Conservation (phyloP, 1,140 invertebrate species). For the Drosophila punjabiensis region DNA sequence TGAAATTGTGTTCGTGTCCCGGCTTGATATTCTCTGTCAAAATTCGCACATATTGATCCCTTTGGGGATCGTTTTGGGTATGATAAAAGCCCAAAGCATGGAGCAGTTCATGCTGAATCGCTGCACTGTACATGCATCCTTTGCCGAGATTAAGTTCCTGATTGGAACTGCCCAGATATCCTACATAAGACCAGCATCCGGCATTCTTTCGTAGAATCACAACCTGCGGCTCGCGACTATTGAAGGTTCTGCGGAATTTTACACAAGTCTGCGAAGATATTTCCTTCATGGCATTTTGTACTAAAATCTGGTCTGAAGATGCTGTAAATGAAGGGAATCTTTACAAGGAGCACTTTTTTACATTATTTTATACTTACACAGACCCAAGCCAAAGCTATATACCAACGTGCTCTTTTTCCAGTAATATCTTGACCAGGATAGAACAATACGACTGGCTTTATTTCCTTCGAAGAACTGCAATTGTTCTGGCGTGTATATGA, state of each 20-base stretch:
- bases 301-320: neutral
- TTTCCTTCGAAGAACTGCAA: constrained; percentile 9
- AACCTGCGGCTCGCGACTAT: constrained; percentile 32
- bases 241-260: constrained; percentile 29
- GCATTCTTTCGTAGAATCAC: constrained; percentile 71
- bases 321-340: neutral
- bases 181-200: constrained; percentile 86
- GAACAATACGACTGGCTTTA: neutral
- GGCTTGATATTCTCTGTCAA: constrained; percentile 88
- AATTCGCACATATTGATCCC: constrained; percentile 89
- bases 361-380: constrained; percentile 24
- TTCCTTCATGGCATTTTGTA: constrained; percentile 33
- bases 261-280: constrained; percentile 51
- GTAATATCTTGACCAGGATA: constrained; percentile 33
- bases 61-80: constrained; percentile 89
- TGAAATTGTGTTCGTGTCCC: constrained; percentile 86
- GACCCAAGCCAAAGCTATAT: constrained; percentile 35
- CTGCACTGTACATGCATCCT: constrained; percentile 73
- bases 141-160: constrained; percentile 50
- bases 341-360: neutral
- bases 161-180: constrained; percentile 85
- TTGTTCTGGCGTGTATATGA: constrained; percentile 31
- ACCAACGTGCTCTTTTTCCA: constrained; percentile 47
- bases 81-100: constrained; percentile 89
- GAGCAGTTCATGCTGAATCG: constrained; percentile 89